Evolutionary conservation across 2,113 vertebrate genomes (phyloP).

Genomic region (Nicator chloris): DNA sequence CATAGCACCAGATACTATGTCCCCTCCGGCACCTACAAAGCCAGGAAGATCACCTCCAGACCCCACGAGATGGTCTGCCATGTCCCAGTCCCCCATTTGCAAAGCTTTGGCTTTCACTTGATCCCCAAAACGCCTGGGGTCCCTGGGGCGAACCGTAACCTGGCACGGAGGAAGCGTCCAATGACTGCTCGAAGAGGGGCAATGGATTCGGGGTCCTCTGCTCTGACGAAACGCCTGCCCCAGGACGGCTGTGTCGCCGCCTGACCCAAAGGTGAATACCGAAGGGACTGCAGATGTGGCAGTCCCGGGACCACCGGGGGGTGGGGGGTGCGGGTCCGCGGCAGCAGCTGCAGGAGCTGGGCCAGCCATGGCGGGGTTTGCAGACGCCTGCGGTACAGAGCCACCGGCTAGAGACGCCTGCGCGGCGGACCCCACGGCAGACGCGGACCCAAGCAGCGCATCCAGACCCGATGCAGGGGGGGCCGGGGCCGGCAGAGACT

Average conservation of each 20-base stretch:
- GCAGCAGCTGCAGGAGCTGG: no score
- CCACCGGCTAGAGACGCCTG: no score
- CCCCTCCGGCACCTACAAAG: neutral
- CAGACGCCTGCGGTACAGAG: no score
- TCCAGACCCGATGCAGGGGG: no score
- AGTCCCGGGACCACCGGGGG: neutral
- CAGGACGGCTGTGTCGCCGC: neutral
- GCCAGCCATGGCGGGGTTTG: no score
- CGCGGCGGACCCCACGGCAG: no score
- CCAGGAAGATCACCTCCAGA: neutral
- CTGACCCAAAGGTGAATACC: neutral
- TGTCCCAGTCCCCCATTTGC: neutral
- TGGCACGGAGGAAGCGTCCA: neutral
- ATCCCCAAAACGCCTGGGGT: neutral
- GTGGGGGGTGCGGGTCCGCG: no score
- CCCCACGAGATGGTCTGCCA: neutral
- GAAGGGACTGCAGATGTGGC: neutral
- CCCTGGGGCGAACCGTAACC: neutral
- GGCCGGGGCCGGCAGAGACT: no score
- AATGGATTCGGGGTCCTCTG: neutral
- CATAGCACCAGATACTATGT: neutral
- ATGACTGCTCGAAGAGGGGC: neutral
- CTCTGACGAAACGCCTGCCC: neutral
- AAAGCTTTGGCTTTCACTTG: neutral
- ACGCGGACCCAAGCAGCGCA: no score